Evolutionary conservation across 2,113 vertebrate species (phyloP), one percentile per base, ranked within the genome.

Genomic region (Puffinus mauretanicus): DNA sequence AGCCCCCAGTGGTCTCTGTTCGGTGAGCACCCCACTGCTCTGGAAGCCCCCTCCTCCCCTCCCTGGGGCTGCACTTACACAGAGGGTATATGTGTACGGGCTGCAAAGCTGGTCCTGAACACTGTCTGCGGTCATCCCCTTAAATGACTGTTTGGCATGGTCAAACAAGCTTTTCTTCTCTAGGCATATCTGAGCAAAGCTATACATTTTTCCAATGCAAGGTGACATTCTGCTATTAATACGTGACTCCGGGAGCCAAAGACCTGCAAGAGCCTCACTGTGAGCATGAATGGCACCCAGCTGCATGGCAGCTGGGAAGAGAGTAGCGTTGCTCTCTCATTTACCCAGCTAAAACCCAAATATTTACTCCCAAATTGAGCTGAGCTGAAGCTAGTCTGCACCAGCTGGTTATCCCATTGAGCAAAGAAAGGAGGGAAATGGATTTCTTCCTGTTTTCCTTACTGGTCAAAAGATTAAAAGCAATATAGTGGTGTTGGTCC

Each of bases 391-490:
- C 65, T 85, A 36, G 3, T 61, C 65, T 61, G 29, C 82, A 82
- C 44, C 93, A 95, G 88, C 62, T 94, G 93, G 72, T 91, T 94
- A 89, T 89, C 54, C 77, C 86, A 82, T 77, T 91, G 91, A 89
- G 62, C 40, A 92, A 96, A 94, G 94, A 96, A 96, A 95, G 49
- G 52, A 89, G 88, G 91, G 94, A 96, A 97, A 97, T 96, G 62
- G 91, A 95, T 97, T 96, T 97, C 95, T 97, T 97, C 95, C 94
- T 96, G 95, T 97, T 97, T 95, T 95, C 78, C 54, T 97, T 94
- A 65, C 84, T 82, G 83, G 94, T 91, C 88, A 93, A 85, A 94
- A 96, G 95, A 97, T 94, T 95, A 97, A 97, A 94, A 92, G 96
- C 90, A 97, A 94, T 97, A 85, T 54, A 97, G 84, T 90, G 54